phyloP scores from a whole-genome alignment of 1,140 invertebrate genomes.

The Leptonema lineaticorne region DNA sequence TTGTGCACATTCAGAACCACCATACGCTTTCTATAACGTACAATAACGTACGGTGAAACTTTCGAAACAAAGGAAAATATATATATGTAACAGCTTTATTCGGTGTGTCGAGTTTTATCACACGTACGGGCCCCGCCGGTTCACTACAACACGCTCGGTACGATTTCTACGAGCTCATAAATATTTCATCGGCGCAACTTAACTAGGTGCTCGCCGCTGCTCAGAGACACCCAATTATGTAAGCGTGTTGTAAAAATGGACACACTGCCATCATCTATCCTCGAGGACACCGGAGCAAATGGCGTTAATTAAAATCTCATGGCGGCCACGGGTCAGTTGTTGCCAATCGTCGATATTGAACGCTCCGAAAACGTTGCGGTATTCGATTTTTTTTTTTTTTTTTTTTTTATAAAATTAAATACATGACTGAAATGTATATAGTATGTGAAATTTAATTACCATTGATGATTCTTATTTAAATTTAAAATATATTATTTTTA shows the following conservation, averaged over 20 bases:
- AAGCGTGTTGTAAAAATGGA: slow-evolving; percentile 39
- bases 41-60: background rate
- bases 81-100: slow-evolving; percentile 17
- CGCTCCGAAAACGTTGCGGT: too few relatives aligned
- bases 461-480: too few relatives aligned
- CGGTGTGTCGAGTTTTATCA: slow-evolving; percentile 1
- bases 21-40: too few relatives aligned
- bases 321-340: slow-evolving; percentile 14
- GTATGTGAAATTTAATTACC: too few relatives aligned
- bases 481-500: too few relatives aligned
- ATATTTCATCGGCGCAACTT: slow-evolving; percentile 41
- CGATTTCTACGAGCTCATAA: slow-evolving; percentile 36
- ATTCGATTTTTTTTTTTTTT: too few relatives aligned
- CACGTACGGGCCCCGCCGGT: slow-evolving; percentile 10
- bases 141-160: background rate
- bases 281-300: slow-evolving; percentile 23
- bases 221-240: slow-evolving; percentile 37
- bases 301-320: slow-evolving; percentile 40
- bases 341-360: slow-evolving; percentile 2
- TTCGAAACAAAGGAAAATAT: slow-evolving; percentile 1
- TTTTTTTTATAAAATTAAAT: too few relatives aligned
- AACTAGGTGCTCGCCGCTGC: slow-evolving; percentile 29
- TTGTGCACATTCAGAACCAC: too few relatives aligned
- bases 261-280: slow-evolving; percentile 34
- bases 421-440: too few relatives aligned